phyloP scores from a whole-genome alignment of 53 echinoderm and acorn worm genomes.

The Crossaster papposus region DNA sequence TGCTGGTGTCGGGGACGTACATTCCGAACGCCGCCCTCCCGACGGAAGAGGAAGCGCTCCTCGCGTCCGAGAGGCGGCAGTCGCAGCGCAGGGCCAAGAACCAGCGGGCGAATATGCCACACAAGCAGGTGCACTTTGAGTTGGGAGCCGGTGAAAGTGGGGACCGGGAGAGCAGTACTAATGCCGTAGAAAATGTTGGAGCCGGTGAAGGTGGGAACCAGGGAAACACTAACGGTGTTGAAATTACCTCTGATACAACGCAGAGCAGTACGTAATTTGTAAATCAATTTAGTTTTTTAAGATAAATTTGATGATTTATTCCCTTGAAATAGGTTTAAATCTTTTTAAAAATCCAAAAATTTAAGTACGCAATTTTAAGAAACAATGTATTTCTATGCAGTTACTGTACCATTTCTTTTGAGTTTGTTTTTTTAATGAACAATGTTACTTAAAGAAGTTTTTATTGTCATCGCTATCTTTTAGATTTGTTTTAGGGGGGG shows the following conservation, averaged over 20 bases:
- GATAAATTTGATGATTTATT: not conserved
- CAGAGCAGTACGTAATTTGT: slow-evolving; percentile 22
- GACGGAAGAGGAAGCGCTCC: slow-evolving; percentile 1
- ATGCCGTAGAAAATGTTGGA: slow-evolving; percentile 32
- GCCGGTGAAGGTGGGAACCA: slow-evolving; percentile 47
- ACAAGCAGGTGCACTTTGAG: slow-evolving; percentile 52
- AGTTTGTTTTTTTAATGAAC: slow-evolving; percentile 1
- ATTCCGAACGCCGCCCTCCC: slow-evolving; percentile 52
- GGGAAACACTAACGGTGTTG: slow-evolving; percentile 7
- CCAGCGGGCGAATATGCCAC: slow-evolving; percentile 54
- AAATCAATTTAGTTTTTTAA: not conserved
- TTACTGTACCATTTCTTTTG: slow-evolving; percentile 22
- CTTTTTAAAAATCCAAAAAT: not conserved
- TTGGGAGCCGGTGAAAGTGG: slow-evolving; percentile 34
- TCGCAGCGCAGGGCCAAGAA: slow-evolving; percentile 35
- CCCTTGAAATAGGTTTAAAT: not conserved
- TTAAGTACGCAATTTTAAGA: not conserved
- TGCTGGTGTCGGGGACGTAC: slow-evolving; percentile 56
- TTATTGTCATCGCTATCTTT: too few species aligned
- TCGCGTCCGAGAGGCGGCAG: not conserved
- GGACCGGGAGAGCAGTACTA: slow-evolving; percentile 37
- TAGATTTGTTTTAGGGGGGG: too few species aligned
- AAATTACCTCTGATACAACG: slow-evolving; percentile 13
- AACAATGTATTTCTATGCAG: slow-evolving; percentile 9
- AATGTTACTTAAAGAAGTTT: not conserved